A percentile compares a stretch with the other conserved stretches of the same genome.
These are phyloP conservation scores for Azemiops feae DNA, from an alignment of 2,113 vertebrate species.

Conservation along the genomic window DNA sequence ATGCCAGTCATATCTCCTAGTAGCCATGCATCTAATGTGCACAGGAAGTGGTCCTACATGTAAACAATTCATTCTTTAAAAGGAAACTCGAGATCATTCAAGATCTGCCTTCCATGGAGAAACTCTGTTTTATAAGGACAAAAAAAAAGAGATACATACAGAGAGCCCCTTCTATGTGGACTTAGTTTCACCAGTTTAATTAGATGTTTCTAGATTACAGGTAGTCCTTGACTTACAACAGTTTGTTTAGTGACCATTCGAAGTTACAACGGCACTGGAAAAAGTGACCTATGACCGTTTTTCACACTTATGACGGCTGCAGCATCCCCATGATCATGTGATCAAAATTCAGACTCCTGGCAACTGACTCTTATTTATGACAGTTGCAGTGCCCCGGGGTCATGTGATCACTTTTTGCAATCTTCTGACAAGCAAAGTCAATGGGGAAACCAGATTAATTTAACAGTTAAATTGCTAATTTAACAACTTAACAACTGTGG, in stretches of 20 bases:
- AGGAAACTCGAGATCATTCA: not conserved
- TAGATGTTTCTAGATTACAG: not conserved
- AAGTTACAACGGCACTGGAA: not conserved
- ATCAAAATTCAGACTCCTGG: not conserved
- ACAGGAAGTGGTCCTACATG: not conserved
- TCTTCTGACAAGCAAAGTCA: not conserved
- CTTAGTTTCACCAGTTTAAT: not conserved
- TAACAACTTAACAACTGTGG: not conserved
- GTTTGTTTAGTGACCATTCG: not conserved
- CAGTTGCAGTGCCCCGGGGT: not conserved
- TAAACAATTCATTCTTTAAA: not conserved
- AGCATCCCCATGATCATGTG: not conserved
- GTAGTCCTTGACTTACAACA: not conserved
- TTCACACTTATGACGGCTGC: not conserved
- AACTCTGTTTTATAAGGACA: not conserved
- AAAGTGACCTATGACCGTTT: not conserved
- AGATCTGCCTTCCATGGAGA: not conserved
- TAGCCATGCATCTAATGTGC: not conserved
- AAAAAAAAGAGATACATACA: not conserved
- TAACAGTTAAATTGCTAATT: not conserved
- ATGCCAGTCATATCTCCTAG: not conserved
- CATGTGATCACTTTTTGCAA: not conserved
- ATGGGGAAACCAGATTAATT: not conserved
- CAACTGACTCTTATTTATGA: not conserved
- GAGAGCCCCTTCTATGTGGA: not conserved